These are phyloP conservation scores for Trichoplusia ni DNA, from an alignment of 1,140 invertebrate species.

Conservation along the genomic window DNA sequence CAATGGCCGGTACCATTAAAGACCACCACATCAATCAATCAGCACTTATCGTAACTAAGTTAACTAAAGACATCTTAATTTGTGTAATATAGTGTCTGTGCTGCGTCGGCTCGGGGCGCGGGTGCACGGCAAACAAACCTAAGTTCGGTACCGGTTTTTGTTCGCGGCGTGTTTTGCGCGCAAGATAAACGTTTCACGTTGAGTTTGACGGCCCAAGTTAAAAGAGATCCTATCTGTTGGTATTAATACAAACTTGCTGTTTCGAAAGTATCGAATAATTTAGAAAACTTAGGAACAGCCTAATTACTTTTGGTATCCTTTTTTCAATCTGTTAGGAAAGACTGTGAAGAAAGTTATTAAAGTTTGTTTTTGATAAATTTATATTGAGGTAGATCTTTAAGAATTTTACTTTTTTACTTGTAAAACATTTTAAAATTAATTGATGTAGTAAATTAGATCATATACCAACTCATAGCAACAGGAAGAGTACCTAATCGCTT, in stretches of 20 bases:
- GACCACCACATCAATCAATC: constrained; percentile 4
- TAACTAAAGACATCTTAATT: constrained; percentile 22
- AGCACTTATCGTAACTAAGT: constrained; percentile 7
- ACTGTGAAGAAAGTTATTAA: too few relatives aligned
- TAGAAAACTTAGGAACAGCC: background rate
- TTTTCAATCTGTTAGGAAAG: too few relatives aligned
- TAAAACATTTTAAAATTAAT: too few relatives aligned
- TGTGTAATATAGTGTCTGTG: constrained; percentile 8
- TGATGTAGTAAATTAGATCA: too few relatives aligned
- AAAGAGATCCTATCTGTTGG: background rate
- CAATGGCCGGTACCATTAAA: too few relatives aligned
- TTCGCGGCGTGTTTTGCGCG: constrained; percentile 4
- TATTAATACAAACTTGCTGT: background rate
- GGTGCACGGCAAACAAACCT: constrained; percentile 2
- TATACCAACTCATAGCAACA: too few relatives aligned
- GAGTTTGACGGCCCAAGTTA: background rate
- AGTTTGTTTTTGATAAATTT: too few relatives aligned
- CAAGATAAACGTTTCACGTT: constrained; percentile 13
- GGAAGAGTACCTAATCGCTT: too few relatives aligned
- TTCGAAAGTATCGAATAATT: background rate
- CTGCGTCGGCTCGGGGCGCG: background rate
- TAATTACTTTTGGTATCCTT: background rate
- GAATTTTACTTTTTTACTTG: too few relatives aligned
- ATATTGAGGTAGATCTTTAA: too few relatives aligned
- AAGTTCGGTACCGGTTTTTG: constrained; percentile 9